phyloP scores from a whole-genome alignment of 1,140 invertebrate genomes.

The Zaprionus camerounensis region DNA sequence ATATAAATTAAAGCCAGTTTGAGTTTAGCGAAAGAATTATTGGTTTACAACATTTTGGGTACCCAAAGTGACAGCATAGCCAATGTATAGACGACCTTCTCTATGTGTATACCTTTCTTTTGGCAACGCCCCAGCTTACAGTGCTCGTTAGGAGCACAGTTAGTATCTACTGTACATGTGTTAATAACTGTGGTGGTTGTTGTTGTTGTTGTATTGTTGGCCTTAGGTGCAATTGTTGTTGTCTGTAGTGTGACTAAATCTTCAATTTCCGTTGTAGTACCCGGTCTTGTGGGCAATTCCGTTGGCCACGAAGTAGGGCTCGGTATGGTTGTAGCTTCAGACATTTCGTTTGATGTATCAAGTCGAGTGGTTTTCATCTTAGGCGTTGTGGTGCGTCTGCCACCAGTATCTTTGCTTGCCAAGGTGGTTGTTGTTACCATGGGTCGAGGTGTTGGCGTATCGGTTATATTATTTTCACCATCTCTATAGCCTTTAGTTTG shows the following conservation, averaged over 20 bases:
- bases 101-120: slow-evolving; percentile 85
- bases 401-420: slow-evolving; percentile 51
- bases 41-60: slow-evolving; percentile 12
- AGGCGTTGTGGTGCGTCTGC: slow-evolving; percentile 64
- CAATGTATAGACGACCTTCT: slow-evolving; percentile 23
- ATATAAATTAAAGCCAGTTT: not conserved
- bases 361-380: slow-evolving; percentile 80
- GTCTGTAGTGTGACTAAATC: slow-evolving; percentile 48
- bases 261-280: slow-evolving; percentile 65
- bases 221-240: slow-evolving; percentile 50
- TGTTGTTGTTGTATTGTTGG: slow-evolving; percentile 48
- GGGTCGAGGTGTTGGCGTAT: slow-evolving; percentile 61
- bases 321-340: slow-evolving; percentile 65
- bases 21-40: slow-evolving; percentile 6
- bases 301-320: slow-evolving; percentile 57
- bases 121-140: slow-evolving; percentile 86
- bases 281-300: slow-evolving; percentile 81
- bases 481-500: slow-evolving; percentile 76
- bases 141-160: slow-evolving; percentile 85
- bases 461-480: slow-evolving; percentile 83
- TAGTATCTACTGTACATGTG: slow-evolving; percentile 83
- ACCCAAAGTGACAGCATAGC: slow-evolving; percentile 50
- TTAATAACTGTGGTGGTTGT: slow-evolving; percentile 81
- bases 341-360: slow-evolving; percentile 75
- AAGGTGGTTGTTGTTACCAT: slow-evolving; percentile 60